Conservation (phyloP, 1,140 invertebrate genomes). For the Stegodyphus mimosarum region DNA sequence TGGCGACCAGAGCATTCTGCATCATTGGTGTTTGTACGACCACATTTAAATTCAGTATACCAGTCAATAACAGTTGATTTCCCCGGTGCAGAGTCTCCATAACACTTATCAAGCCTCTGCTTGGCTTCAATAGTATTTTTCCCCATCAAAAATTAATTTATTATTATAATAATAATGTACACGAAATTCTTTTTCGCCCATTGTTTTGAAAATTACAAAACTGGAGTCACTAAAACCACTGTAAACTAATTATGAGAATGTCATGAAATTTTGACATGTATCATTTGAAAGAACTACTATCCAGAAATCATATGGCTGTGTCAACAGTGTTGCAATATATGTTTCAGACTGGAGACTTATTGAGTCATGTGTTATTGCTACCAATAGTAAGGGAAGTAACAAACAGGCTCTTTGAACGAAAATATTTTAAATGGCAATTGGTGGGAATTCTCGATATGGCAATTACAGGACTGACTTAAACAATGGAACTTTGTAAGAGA, state of each 20-base stretch:
- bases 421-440: no score
- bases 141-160: conserved; percentile 8
- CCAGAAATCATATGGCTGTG: conserved; percentile 14
- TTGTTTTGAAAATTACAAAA: conserved; percentile 21
- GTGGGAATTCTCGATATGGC: no score
- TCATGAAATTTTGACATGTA: conserved; percentile 17
- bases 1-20: no score
- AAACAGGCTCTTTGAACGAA: no score
- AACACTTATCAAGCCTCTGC: conserved; percentile 15
- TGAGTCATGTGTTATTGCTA: no score
- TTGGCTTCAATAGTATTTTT: background rate
- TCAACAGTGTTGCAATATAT: no score
- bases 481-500: no score
- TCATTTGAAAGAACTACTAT: conserved; percentile 9
- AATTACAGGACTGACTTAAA: no score
- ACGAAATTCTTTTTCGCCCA: conserved; percentile 14
- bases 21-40: conserved; percentile 33
- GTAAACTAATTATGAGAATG: conserved; percentile 16
- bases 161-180: no score
- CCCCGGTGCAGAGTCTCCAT: conserved; percentile 8
- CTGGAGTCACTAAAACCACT: conserved; percentile 4
- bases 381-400: no score
- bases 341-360: no score
- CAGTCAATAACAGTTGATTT: conserved; percentile 30
- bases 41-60: conserved; percentile 16